Percentiles rank a stretch among this genome's conserved stretches.
Evolutionary conservation across 2,113 vertebrate species (phyloP).

Genomic region (Mormyrus lacerda): DNA sequence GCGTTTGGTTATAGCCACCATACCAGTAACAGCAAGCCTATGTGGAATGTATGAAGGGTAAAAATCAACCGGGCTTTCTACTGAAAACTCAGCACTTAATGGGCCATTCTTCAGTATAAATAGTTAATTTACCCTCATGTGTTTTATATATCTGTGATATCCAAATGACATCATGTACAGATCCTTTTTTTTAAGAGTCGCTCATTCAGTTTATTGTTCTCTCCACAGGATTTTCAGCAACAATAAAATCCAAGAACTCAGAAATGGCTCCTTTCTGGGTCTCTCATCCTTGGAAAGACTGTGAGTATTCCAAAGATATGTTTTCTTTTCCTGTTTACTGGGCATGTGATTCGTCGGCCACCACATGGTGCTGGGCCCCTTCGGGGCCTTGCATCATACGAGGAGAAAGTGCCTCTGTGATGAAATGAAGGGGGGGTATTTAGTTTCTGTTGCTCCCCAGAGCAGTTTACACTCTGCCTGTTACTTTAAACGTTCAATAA

Average conservation of each 20-base stretch:
- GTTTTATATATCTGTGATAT: not conserved
- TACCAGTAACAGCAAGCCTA: not conserved
- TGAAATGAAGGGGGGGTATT: not conserved
- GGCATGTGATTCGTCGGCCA: not conserved
- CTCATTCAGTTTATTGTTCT: conserved; percentile 15
- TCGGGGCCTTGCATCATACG: not conserved
- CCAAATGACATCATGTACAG: not conserved
- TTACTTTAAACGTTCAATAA: not conserved
- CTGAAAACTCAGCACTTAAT: not conserved
- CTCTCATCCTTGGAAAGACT: conserved; percentile 82
- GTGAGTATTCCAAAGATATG: conserved; percentile 63
- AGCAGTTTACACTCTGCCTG: not conserved
- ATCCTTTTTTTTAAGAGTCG: not conserved
- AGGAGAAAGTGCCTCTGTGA: not conserved
- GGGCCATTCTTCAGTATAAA: not conserved
- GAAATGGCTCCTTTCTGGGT: conserved; percentile 85
- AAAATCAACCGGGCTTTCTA: not conserved
- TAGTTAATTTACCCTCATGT: not conserved
- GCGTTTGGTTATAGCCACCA: not conserved
- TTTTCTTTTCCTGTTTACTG: not conserved
- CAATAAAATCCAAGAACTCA: conserved; percentile 90
- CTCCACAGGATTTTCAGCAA: conserved; percentile 83
- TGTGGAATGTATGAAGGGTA: not conserved
- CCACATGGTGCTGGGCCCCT: not conserved
- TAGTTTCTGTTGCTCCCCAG: not conserved